Conservation (phyloP, 2,113 vertebrate genomes). For the Hucho hucho region DNA sequence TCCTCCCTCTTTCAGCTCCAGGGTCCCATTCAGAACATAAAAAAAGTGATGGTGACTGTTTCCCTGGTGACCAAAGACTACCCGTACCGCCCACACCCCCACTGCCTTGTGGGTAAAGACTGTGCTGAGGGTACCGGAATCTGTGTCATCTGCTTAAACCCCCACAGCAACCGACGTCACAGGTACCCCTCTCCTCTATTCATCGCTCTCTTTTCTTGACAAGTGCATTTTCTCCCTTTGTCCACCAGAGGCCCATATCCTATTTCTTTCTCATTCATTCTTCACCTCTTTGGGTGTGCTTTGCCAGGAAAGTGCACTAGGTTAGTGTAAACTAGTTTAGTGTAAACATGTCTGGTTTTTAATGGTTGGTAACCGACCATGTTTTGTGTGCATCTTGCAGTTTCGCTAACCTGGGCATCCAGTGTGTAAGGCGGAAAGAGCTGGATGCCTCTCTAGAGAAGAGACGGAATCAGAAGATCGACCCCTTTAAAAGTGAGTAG, state of each 20-base stretch:
- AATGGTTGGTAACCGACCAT: background rate
- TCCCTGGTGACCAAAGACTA: slow-evolving; percentile 91
- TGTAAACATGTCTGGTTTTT: background rate
- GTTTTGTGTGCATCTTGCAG: slow-evolving; percentile 52
- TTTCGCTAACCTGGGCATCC: slow-evolving; percentile 90
- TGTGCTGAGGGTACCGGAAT: slow-evolving; percentile 77
- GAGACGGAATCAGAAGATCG: slow-evolving; percentile 84
- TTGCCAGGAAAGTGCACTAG: background rate
- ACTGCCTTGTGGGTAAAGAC: slow-evolving; percentile 93
- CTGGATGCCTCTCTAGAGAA: slow-evolving; percentile 83
- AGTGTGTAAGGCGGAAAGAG: slow-evolving; percentile 91
- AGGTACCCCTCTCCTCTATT: slow-evolving; percentile 69
- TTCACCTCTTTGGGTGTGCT: background rate
- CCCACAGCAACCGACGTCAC: slow-evolving; percentile 77
- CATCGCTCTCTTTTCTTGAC: background rate
- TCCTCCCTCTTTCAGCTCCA: slow-evolving; percentile 63
- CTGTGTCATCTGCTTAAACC: slow-evolving; percentile 80
- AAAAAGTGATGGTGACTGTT: slow-evolving; percentile 79
- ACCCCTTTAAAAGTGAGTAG: slow-evolving; percentile 86
- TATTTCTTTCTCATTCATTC: background rate
- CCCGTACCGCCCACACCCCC: slow-evolving; percentile 89
- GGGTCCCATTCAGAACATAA: slow-evolving; percentile 69
- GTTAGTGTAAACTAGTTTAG: background rate
- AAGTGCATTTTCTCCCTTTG: too few relatives aligned
- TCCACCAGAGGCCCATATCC: background rate